Evolutionary conservation across 2,888 invertebrate genomes (phyloP).

Genomic region (Sminthurides aquaticus): DNA sequence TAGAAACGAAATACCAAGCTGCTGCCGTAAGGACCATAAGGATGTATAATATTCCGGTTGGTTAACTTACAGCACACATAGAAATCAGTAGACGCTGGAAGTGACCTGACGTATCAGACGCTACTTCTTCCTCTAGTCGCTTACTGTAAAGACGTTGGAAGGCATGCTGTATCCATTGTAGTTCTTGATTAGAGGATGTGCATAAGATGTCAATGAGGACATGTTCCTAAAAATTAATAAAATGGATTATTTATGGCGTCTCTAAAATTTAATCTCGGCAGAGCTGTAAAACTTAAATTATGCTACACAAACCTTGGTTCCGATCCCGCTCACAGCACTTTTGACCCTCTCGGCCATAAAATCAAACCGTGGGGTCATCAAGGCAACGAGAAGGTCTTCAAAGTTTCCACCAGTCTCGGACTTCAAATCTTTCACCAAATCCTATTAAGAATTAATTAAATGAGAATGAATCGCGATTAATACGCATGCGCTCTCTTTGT

Average conservation of each 20-base stretch:
- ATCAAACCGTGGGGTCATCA: slow-evolving; percentile 77
- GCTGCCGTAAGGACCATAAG: neutral
- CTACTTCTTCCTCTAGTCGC: slow-evolving; percentile 67
- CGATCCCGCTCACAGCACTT: slow-evolving; percentile 73
- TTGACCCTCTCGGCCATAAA: slow-evolving; percentile 76
- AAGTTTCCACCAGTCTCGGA: slow-evolving; percentile 81
- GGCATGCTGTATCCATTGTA: slow-evolving; percentile 64
- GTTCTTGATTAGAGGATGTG: slow-evolving; percentile 76
- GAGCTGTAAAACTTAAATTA: neutral
- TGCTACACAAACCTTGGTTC: slow-evolving; percentile 53
- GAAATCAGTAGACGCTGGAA: slow-evolving; percentile 85
- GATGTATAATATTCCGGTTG: neutral
- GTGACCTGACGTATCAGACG: slow-evolving; percentile 81
- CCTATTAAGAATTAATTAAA: slow-evolving; percentile 48
- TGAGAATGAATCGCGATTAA: neutral
- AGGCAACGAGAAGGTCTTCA: slow-evolving; percentile 69
- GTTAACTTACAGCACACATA: slow-evolving; percentile 63
- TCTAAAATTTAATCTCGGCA: neutral
- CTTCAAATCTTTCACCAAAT: slow-evolving; percentile 72
- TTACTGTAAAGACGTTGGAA: slow-evolving; percentile 54
- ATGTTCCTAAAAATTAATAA: slow-evolving; percentile 61
- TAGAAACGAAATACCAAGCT: too few relatives aligned
- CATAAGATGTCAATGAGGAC: slow-evolving; percentile 84
- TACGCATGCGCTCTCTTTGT: too few relatives aligned
- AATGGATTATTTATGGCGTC: neutral